Percentiles rank a stretch among this genome's conserved stretches.
phyloP scores from a whole-genome alignment of 1,140 invertebrate genomes.

The Stenopsyche tienmushanensis region DNA sequence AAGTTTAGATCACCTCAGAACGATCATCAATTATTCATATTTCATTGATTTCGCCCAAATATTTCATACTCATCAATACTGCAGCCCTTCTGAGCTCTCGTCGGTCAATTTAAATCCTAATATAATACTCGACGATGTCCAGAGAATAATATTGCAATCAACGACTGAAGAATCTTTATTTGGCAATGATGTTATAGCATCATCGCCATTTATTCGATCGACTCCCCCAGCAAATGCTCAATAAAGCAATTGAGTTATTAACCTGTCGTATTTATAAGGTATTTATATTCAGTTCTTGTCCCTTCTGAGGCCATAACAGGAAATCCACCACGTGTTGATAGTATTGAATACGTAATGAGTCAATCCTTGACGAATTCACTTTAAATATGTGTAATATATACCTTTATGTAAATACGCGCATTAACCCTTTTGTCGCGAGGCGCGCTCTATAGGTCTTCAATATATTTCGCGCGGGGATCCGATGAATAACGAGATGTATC shows the following conservation, averaged over 20 bases:
- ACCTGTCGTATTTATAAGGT: not conserved
- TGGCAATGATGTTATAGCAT: too few species aligned
- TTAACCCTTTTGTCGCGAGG: not conserved
- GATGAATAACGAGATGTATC: not conserved
- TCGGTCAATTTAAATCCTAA: too few species aligned
- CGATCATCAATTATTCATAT: too few species aligned
- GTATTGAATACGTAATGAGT: conserved; percentile 40
- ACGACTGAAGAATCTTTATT: too few species aligned
- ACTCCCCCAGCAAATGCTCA: too few species aligned
- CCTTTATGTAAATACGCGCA: not conserved
- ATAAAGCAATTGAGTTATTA: not conserved
- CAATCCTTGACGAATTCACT: conserved; percentile 16
- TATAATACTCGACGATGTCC: too few species aligned
- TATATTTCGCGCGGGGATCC: not conserved
- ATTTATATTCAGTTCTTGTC: conserved; percentile 31
- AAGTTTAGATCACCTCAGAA: too few species aligned
- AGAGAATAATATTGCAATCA: too few species aligned
- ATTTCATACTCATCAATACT: too few species aligned
- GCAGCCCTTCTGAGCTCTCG: too few species aligned
- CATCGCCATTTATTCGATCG: too few species aligned
- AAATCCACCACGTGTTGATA: conserved; percentile 39
- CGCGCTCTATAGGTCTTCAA: not conserved
- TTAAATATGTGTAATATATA: not conserved
- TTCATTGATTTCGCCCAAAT: too few species aligned
- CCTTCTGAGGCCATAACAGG: conserved; percentile 24